Evolutionary conservation across 2,888 invertebrate species (phyloP), one percentile per base, ranked within the genome.

Genomic region (Poecilus cupreus): DNA sequence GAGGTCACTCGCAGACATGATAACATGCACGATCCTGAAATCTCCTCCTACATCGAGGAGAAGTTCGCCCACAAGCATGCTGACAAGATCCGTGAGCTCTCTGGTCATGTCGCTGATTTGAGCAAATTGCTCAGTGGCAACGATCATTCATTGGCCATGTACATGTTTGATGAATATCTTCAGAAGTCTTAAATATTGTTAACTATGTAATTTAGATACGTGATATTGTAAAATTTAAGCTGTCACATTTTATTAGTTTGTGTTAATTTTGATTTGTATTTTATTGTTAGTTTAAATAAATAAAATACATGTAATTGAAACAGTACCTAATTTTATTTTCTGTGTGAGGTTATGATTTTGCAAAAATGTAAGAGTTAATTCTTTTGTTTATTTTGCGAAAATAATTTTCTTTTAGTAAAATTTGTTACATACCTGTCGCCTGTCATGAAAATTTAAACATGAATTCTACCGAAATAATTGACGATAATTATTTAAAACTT

Each of bases 41-140:
- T 95, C 83, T 92, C 94, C 13, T 94, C 94, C 84, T 96, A 93
- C 86, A 87, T 96, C 1, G 96, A 96, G 85, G 94, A 96, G 84
- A 92, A 94, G 84, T 96, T 95, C 89, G 90, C 95, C 79, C 92
- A 93, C 85, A 89, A 92, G 82, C 95, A 96, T 75, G 90, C 94
- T 0, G 91, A 93, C 68, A 90, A 89, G 10, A 92, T 96, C 84
- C 92, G 96, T 54, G 90, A 92, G 51, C 88, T 96, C 32, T 93
- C 96, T 20, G 96, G 96, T 1, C 92, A 95, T 89, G 92, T 93
- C 81, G 91, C 91, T 13, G 96, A 96, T 89, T 90, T 96, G 86
- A 92, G 93, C 87, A 91, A 91, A 78, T 90, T 96, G 86, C 90
- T 95, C 83, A 89, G 89, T 60, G 89, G 90, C 82, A 89, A 90